Conservation (phyloP, 2,113 vertebrate genomes). For the Ptychochromis oligacanthus region DNA sequence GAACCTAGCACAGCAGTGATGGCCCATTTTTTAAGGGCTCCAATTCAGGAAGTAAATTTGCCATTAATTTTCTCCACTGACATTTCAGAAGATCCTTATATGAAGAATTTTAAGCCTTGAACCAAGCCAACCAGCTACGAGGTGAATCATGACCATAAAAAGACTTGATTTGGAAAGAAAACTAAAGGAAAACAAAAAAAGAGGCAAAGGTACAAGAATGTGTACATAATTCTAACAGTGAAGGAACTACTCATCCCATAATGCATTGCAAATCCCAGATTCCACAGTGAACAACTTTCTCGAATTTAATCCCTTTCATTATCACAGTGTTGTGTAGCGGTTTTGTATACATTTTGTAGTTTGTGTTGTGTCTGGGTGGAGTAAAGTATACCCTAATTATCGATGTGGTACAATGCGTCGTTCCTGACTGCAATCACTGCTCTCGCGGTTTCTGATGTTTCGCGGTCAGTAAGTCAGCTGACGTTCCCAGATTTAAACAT, state of each 20-base stretch:
- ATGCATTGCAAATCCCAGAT: background rate
- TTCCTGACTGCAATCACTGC: background rate
- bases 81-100: background rate
- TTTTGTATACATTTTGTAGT: no score
- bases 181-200: background rate
- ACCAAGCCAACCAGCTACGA: rapidly evolving
- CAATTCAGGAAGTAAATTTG: background rate
- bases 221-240: background rate
- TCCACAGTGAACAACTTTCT: background rate
- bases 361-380: no score
- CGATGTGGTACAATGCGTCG: background rate
- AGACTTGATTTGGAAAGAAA: background rate
- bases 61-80: background rate
- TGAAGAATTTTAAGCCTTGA: background rate
- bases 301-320: background rate
- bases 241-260: background rate
- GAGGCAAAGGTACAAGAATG: background rate
- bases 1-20: background rate
- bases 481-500: background rate
- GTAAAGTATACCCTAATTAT: rapidly evolving
- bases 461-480: background rate
- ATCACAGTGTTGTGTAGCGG: background rate
- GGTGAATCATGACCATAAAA: rapidly evolving
- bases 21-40: background rate
- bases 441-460: background rate